These are phyloP conservation scores for Carassius gibelio DNA, from an alignment of 2,113 vertebrate species.

Conservation along the genomic window DNA sequence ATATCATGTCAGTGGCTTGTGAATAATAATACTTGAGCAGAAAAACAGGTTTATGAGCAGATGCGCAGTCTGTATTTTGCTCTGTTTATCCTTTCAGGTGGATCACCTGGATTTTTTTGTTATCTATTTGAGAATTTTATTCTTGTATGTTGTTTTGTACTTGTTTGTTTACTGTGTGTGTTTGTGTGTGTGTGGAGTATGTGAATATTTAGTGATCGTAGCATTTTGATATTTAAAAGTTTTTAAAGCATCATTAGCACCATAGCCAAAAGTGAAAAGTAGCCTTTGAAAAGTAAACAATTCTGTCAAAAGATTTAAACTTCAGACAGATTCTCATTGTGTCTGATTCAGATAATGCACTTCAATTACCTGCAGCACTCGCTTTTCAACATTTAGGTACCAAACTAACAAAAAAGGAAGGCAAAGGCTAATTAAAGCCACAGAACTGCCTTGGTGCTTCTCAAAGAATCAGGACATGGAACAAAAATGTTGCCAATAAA, in stretches of 20 bases:
- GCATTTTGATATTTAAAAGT: constrained; percentile 13
- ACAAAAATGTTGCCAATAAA: not conserved
- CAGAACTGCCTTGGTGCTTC: not conserved
- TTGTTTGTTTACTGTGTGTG: constrained; percentile 16
- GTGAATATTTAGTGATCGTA: constrained; percentile 26
- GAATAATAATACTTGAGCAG: not conserved
- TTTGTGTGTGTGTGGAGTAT: not conserved
- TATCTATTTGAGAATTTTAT: not conserved
- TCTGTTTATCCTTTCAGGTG: constrained; percentile 16
- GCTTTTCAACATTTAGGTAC: not conserved
- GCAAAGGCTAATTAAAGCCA: not conserved
- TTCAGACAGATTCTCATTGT: not conserved
- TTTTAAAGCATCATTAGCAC: not conserved
- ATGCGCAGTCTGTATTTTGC: not conserved
- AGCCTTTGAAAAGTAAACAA: not conserved
- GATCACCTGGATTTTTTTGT: constrained; percentile 7
- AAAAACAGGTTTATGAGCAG: constrained; percentile 2
- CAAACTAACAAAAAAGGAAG: not conserved
- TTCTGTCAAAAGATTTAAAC: not conserved
- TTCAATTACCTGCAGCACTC: not conserved
- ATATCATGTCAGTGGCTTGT: not conserved
- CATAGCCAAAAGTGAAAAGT: not conserved
- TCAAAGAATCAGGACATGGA: not conserved
- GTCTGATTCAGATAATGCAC: not conserved
- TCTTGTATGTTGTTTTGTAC: constrained; percentile 28